Conservation (phyloP, 2,888 invertebrate species). For the Cataglyphis cursor region DNA sequence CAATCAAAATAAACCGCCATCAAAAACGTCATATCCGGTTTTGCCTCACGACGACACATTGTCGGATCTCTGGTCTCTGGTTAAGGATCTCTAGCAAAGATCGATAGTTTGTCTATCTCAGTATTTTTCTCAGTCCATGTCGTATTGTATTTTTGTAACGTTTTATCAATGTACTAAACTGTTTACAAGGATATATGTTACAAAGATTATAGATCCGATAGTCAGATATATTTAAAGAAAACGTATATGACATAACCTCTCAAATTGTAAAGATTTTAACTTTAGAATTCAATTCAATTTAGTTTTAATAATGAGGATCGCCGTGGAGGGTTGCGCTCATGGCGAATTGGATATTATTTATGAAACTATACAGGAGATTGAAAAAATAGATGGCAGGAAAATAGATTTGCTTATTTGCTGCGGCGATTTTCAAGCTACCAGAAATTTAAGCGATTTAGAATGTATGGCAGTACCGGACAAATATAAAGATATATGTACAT, state of each 20-base stretch:
- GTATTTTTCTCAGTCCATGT: neutral
- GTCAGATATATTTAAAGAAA: neutral
- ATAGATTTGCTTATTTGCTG: slow-evolving; percentile 98
- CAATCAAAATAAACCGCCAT: too few species aligned
- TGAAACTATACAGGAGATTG: slow-evolving; percentile 92
- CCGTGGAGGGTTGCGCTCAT: slow-evolving; percentile 99
- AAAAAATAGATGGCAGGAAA: slow-evolving; percentile 92
- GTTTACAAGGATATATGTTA: slow-evolving; percentile 11
- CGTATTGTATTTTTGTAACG: neutral
- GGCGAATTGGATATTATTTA: slow-evolving; percentile 99
- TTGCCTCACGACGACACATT: too few species aligned
- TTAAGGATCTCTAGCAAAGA: too few species aligned
- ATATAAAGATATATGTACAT: slow-evolving; percentile 95
- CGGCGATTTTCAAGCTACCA: slow-evolving; percentile 98
- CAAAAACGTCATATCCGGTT: too few species aligned
- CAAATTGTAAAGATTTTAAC: neutral
- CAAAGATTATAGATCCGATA: neutral
- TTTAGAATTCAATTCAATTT: neutral
- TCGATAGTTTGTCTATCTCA: neutral
- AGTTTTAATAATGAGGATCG: slow-evolving; percentile 92
- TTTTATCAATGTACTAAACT: neutral
- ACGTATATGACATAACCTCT: neutral
- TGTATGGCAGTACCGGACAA: slow-evolving; percentile 99
- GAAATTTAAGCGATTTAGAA: slow-evolving; percentile 95
- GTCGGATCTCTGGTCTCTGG: too few species aligned